Percentiles rank a stretch among this genome's conserved stretches.
Evolutionary conservation across 2,888 invertebrate genomes (phyloP).

Genomic region (Resseliella maxima): DNA sequence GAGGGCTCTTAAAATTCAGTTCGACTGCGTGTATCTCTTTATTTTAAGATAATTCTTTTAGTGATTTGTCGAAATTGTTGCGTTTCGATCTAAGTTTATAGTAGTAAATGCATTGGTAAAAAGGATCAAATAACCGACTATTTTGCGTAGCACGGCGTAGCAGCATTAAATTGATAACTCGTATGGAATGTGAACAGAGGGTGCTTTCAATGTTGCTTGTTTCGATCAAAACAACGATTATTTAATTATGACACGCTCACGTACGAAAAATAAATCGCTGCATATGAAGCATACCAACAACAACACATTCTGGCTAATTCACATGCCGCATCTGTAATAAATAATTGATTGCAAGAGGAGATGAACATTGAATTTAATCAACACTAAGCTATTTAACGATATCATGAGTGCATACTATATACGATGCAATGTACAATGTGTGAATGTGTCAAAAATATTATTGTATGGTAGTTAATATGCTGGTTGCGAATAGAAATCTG

Average conservation of each 20-base stretch:
- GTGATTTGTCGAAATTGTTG: conserved; percentile 15
- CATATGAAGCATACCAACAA: neutral
- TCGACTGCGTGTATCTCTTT: neutral
- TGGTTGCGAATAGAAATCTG: neutral
- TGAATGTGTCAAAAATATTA: neutral
- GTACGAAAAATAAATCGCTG: neutral
- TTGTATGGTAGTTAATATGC: neutral
- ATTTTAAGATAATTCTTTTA: conserved; percentile 34
- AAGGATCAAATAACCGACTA: conserved; percentile 15
- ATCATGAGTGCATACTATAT: too few species aligned
- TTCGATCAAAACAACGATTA: conserved; percentile 47
- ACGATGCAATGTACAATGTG: neutral
- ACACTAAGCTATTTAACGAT: conserved; percentile 32
- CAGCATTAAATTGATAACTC: neutral
- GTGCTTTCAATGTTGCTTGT: neutral
- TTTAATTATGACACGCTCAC: conserved; percentile 35
- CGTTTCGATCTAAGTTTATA: neutral
- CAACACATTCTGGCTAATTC: neutral
- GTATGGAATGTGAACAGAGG: neutral
- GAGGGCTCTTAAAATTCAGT: too few species aligned
- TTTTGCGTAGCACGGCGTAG: neutral
- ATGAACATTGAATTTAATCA: conserved; percentile 39
- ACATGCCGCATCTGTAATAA: conserved; percentile 33
- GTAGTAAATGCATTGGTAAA: neutral
- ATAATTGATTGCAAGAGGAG: conserved; percentile 20